Percentiles rank a stretch among this genome's conserved stretches.
phyloP scores from a whole-genome alignment of 2,797 vertebrate genomes.

The Microctenopoma stevenorrisi region DNA sequence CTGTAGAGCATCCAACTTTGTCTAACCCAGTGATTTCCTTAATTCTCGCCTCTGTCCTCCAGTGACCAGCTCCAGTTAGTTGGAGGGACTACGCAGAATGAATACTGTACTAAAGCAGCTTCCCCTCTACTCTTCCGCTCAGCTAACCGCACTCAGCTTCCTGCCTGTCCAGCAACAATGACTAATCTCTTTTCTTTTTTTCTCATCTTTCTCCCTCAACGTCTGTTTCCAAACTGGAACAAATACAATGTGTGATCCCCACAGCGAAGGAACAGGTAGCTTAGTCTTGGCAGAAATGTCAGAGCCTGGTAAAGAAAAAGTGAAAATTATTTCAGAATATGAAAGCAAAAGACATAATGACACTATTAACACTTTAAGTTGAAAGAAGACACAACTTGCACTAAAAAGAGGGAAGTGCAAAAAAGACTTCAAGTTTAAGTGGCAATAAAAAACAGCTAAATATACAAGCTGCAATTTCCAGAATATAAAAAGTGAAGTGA shows the following conservation, averaged over 20 bases:
- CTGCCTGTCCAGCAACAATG: constrained; percentile 53
- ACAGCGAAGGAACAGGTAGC: not conserved
- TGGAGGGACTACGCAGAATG: constrained; percentile 45
- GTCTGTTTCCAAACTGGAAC: not conserved
- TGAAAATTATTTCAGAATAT: not conserved
- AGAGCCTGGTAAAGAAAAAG: not conserved
- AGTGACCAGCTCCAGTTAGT: constrained; percentile 20
- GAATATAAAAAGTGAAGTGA: constrained; percentile 60
- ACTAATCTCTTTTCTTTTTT: constrained; percentile 1
- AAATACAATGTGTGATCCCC: not conserved
- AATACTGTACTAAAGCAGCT: constrained; percentile 56
- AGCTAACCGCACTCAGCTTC: constrained; percentile 74
- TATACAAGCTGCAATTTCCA: constrained; percentile 31
- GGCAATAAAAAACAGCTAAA: constrained; percentile 8
- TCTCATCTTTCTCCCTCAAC: constrained; percentile 1
- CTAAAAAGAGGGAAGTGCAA: constrained; percentile 64
- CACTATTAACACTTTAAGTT: not conserved
- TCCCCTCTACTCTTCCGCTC: constrained; percentile 72
- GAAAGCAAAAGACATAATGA: not conserved
- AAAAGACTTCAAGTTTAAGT: constrained; percentile 21
- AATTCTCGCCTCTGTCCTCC: constrained; percentile 48
- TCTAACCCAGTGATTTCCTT: constrained; percentile 10
- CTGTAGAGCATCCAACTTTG: not conserved
- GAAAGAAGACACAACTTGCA: not conserved
- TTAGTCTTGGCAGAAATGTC: not conserved